Conservation (phyloP, 2,797 vertebrate genomes). For the Lepilemur ruficaudatus region DNA sequence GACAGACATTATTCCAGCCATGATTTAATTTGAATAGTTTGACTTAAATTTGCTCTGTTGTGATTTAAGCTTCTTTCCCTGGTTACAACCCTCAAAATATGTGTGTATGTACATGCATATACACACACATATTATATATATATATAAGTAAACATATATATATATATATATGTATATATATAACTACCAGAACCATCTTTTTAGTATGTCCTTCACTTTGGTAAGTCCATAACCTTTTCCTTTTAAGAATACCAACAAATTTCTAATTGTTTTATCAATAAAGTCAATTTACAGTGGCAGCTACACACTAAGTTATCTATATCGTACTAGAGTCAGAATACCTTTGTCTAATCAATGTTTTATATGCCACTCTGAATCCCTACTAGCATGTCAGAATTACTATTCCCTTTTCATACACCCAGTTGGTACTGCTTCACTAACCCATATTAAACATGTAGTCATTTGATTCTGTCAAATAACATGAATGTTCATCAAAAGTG, state of each 20-base stretch:
- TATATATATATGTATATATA: background rate
- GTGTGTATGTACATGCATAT: too few relatives aligned
- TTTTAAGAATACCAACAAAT: background rate
- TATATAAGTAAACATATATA: too few relatives aligned
- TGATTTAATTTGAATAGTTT: background rate
- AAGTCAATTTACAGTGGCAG: background rate
- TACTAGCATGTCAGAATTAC: background rate
- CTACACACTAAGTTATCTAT: background rate
- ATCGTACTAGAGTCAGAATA: background rate
- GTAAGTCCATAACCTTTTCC: background rate
- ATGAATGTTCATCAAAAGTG: background rate
- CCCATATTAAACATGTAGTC: background rate
- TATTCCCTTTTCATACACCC: background rate
- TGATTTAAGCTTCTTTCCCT: background rate
- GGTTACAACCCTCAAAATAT: background rate
- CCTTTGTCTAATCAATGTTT: background rate
- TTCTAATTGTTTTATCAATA: background rate
- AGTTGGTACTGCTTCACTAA: background rate
- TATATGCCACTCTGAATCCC: background rate
- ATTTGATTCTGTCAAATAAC: background rate
- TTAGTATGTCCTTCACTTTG: background rate
- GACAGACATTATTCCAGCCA: background rate
- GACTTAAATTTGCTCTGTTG: background rate
- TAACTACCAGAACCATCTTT: background rate
- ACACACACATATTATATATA: too few relatives aligned